Conservation (phyloP, 37 sponge, comb jelly and placozoan species). For the Lycopodina hypogea region DNA sequence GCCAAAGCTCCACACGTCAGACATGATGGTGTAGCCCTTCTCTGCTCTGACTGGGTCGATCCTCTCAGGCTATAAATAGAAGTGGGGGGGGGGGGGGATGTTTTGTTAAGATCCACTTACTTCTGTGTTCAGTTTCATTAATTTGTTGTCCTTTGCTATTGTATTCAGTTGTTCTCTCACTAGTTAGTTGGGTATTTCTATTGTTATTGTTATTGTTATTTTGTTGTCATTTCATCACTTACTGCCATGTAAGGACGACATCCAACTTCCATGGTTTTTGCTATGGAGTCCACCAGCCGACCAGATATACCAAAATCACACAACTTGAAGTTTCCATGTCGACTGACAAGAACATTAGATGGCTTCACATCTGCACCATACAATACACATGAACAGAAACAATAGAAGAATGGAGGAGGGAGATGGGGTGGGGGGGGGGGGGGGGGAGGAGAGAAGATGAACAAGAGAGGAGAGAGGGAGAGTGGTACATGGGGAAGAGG, state of each 20-base stretch:
- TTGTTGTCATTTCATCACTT: slow-evolving; percentile 18
- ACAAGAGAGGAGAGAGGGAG: background rate
- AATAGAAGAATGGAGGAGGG: slow-evolving; percentile 6
- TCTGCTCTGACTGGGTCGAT: slow-evolving; percentile 70
- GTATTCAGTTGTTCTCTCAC: too few relatives aligned
- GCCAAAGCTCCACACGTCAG: slow-evolving; percentile 96
- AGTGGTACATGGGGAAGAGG: background rate
- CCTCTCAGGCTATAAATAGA: slow-evolving; percentile 72
- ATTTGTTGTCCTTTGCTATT: too few relatives aligned
- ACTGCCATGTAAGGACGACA: slow-evolving; percentile 91
- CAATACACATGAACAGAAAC: background rate
- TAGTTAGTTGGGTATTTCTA: too few relatives aligned
- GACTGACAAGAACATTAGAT: slow-evolving; percentile 85
- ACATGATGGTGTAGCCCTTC: slow-evolving; percentile 86
- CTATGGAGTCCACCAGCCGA: slow-evolving; percentile 84
- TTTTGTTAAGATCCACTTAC: too few relatives aligned
- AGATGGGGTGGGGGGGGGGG: slow-evolving; percentile 2
- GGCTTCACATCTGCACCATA: slow-evolving; percentile 87
- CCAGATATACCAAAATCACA: slow-evolving; percentile 96
- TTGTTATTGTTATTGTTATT: too few relatives aligned
- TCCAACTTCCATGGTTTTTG: slow-evolving; percentile 76
- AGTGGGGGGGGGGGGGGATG: background rate
- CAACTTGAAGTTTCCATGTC: slow-evolving; percentile 84
- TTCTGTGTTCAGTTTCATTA: too few relatives aligned
- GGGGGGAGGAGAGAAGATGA: background rate